Conservation (phyloP, 2,113 vertebrate species). For the Puma concolor region DNA sequence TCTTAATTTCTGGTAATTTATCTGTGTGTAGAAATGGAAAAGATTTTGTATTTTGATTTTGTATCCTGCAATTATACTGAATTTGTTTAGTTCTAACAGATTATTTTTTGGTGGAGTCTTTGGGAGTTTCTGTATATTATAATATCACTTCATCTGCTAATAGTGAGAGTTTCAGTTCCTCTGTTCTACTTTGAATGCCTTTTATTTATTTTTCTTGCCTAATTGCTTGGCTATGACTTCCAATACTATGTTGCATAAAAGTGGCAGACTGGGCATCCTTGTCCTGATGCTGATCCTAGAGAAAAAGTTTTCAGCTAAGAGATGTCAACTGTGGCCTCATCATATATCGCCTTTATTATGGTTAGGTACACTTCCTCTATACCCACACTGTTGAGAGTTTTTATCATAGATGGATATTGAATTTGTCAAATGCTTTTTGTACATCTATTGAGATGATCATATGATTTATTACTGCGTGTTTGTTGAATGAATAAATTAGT, state of each 20-base stretch:
- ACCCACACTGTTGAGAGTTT: not conserved
- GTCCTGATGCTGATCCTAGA: not conserved
- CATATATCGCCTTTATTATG: not conserved
- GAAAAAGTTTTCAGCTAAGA: not conserved
- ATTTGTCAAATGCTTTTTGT: not conserved
- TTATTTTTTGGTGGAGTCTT: not conserved
- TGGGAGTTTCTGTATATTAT: not conserved
- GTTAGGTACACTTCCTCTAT: not conserved
- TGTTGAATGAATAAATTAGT: not conserved
- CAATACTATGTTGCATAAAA: not conserved
- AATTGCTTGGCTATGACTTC: not conserved
- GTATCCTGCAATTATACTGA: not conserved
- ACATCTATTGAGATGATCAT: not conserved
- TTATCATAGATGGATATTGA: not conserved
- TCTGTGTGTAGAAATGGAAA: not conserved
- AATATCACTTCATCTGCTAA: not conserved
- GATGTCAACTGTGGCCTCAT: not conserved
- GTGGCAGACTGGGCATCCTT: not conserved
- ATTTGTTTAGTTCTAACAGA: not conserved
- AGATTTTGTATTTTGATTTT: not conserved
- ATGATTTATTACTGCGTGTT: not conserved
- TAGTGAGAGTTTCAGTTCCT: not conserved
- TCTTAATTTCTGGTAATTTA: not conserved
- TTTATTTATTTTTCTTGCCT: not conserved
- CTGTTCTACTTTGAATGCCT: not conserved